Evolutionary conservation across 2,888 invertebrate species (phyloP), one percentile per base, ranked within the genome.

Genomic region (Stictocephala bisonia): DNA sequence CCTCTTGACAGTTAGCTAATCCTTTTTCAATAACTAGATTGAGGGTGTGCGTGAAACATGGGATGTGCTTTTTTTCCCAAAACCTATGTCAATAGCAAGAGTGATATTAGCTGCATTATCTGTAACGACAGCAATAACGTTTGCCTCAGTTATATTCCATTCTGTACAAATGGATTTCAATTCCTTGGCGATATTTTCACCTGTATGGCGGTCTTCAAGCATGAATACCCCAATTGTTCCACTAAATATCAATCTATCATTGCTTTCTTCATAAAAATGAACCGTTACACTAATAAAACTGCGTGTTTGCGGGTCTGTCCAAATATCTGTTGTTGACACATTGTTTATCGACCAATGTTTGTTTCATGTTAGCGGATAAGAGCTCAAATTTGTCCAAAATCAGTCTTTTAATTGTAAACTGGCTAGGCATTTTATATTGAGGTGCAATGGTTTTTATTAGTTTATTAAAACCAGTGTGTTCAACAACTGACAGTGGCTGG

Each of bases 41-140:
- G 27, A 83, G 72, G 4, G 80, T 81, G 71, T 82, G 82, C 3
- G 81, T 82, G 79, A 82, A 82, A 73, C 82, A 82, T 40, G 80
- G 79, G 11, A 82, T 79, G 74, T 82, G 81, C 74, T 75, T 80
- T 70, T 74, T 70, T 78, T 79, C 4, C 81, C 81, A 78, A 81
- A 82, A 15, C 79, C 78, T 20, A 81, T 60, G 41, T 81, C 79
- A 11, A 81, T 80, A 60, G 81, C 82, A 67, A 81, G 81, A 7
- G 78, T 73, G 79, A 79, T 80, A 77, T 78, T 79, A 15, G 78
- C 77, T 51, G 67, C 77, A 73, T 78, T 79, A 70, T 77, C 78
- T 40, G 77, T 79, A 27, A 78, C 77, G 51, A 80, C 78, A 48
- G 79, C 77, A 24, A 72, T 58, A 31, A 82, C 79, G 74, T 81